phyloP scores from a whole-genome alignment of 2,888 invertebrate species.

The Choreutis nemorana region DNA sequence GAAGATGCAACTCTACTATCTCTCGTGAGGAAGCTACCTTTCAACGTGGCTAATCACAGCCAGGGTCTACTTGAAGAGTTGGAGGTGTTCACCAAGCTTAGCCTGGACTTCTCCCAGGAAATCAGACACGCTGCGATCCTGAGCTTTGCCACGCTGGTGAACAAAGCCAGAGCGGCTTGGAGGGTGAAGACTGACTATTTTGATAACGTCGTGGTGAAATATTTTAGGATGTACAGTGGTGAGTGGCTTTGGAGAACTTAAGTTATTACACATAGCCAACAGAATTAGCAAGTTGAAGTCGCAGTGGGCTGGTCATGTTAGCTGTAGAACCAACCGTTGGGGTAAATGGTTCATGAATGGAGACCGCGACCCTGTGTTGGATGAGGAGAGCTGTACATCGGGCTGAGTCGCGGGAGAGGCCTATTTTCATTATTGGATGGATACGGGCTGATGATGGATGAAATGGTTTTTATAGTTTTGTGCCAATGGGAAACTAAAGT shows the following conservation, averaged over 20 bases:
- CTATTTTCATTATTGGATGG: no score
- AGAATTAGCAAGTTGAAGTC: no score
- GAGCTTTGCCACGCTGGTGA: constrained; percentile 73
- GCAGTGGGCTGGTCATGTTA: no score
- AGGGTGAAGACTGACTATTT: constrained; percentile 69
- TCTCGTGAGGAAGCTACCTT: constrained; percentile 73
- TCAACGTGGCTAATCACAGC: constrained; percentile 69
- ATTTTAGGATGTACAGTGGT: constrained; percentile 77
- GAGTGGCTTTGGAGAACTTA: constrained; percentile 12
- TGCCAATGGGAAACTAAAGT: no score
- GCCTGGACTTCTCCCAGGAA: constrained; percentile 47
- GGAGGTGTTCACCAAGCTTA: constrained; percentile 53
- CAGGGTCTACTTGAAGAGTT: constrained; percentile 62
- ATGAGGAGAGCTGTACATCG: no score
- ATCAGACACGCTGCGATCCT: constrained; percentile 73
- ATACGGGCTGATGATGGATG: no score
- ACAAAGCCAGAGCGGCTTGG: constrained; percentile 67
- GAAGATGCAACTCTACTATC: constrained; percentile 72
- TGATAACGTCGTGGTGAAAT: constrained; percentile 75
- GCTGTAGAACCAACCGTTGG: not conserved
- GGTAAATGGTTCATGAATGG: not conserved
- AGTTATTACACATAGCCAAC: no score
- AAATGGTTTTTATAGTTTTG: no score
- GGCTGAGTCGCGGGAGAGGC: no score
- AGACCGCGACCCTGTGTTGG: not conserved